These are phyloP conservation scores for Drosophila infuscata DNA, from an alignment of 2,888 invertebrate species.

Conservation along the genomic window DNA sequence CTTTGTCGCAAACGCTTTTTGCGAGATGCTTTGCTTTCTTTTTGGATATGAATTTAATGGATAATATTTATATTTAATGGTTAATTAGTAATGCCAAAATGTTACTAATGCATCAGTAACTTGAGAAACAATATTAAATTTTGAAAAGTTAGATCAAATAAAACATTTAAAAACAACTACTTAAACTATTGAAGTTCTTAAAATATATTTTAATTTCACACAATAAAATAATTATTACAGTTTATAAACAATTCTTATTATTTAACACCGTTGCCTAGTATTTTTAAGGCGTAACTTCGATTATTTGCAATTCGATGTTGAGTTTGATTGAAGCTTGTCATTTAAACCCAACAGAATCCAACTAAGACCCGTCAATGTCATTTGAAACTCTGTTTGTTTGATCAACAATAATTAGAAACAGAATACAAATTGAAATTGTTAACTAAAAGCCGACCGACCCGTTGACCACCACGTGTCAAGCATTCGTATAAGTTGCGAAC, in stretches of 20 bases:
- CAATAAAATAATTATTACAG: background rate
- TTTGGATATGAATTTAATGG: background rate
- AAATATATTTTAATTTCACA: too few species aligned
- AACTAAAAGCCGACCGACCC: conserved; percentile 44
- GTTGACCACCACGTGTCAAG: conserved; percentile 52
- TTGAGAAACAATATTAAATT: background rate
- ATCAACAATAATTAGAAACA: background rate
- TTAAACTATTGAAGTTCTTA: too few species aligned
- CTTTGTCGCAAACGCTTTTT: conserved; percentile 70
- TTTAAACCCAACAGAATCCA: background rate
- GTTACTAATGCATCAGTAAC: conserved; percentile 10
- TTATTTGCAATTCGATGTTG: background rate
- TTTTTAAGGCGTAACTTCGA: background rate
- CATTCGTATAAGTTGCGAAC: conserved; percentile 26
- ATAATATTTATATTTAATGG: conserved; percentile 47
- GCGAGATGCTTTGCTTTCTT: conserved; percentile 43
- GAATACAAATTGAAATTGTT: background rate
- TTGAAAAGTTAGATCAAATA: background rate
- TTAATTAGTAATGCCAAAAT: conserved; percentile 64
- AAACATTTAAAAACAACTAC: background rate
- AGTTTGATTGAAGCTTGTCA: background rate
- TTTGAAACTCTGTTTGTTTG: background rate
- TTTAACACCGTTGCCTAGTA: background rate
- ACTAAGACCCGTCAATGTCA: background rate
- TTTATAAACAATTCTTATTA: background rate